These are phyloP conservation scores for Megatriorchis doriae DNA, from an alignment of 2,113 vertebrate genomes.

Conservation along the genomic window DNA sequence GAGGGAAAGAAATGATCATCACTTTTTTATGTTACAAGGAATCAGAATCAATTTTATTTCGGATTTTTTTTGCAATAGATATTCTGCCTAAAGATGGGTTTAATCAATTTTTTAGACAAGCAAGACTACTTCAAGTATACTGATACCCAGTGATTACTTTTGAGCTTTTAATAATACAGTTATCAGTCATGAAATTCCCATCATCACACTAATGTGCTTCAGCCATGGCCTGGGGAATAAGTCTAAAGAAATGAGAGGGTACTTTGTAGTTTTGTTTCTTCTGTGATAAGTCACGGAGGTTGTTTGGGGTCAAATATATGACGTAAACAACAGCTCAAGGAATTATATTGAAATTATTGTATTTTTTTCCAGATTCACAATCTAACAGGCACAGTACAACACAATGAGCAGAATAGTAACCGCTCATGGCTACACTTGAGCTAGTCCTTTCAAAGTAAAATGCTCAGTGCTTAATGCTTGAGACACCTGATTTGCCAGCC, in stretches of 20 bases:
- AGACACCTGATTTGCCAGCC: neutral
- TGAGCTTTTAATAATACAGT: neutral
- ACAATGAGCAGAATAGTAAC: neutral
- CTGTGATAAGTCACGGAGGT: neutral
- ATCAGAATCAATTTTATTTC: constrained; percentile 10
- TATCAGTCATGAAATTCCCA: constrained; percentile 1
- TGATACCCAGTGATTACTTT: neutral
- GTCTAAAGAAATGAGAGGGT: neutral
- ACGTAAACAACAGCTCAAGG: neutral
- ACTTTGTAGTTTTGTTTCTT: neutral
- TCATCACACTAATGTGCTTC: neutral
- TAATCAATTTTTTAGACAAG: neutral
- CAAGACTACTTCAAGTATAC: neutral
- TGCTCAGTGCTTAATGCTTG: neutral
- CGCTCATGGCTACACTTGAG: neutral
- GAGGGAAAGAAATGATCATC: neutral
- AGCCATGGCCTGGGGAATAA: neutral
- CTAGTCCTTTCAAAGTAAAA: neutral
- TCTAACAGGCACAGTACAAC: fast-evolving
- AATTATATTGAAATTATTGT: neutral
- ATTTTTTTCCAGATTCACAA: neutral
- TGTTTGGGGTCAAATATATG: neutral
- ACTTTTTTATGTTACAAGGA: neutral
- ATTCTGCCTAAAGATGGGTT: neutral
- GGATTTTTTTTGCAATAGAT: neutral